Conservation (phyloP, 2,797 vertebrate genomes). For the Anisognathus igniventris region DNA sequence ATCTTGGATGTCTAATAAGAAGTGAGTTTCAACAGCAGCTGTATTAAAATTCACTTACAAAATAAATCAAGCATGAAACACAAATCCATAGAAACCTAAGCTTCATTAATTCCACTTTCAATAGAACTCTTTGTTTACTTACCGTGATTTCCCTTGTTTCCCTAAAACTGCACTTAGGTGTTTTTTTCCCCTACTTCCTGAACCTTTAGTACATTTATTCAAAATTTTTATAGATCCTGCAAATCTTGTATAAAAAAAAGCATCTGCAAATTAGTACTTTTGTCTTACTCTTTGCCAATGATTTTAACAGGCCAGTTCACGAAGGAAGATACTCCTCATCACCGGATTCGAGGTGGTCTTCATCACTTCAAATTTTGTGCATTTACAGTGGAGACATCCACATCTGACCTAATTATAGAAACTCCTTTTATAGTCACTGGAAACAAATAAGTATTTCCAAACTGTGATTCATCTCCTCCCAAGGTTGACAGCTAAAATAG, state of each 20-base stretch:
- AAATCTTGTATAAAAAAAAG: not conserved
- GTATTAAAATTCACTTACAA: constrained; percentile 50
- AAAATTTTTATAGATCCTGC: not conserved
- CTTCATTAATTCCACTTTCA: constrained; percentile 38
- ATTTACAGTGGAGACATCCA: not conserved
- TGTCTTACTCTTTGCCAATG: not conserved
- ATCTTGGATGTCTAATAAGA: not conserved
- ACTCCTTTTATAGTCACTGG: not conserved
- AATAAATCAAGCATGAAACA: constrained; percentile 37
- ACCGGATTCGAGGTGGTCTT: not conserved
- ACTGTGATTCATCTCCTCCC: constrained; percentile 19
- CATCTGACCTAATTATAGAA: not conserved
- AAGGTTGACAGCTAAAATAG: constrained; percentile 2
- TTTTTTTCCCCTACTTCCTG: not conserved
- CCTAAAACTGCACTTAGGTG: not conserved
- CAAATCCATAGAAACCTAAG: constrained; percentile 33
- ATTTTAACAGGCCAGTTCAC: not conserved
- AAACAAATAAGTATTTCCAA: constrained; percentile 5
- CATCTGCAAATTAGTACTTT: not conserved
- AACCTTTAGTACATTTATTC: not conserved
- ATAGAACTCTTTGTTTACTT: constrained; percentile 6
- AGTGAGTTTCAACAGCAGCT: not conserved
- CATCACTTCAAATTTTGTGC: not conserved
- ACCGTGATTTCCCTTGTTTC: not conserved
- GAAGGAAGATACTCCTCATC: not conserved